These are phyloP conservation scores for Cataglyphis albicans DNA, from an alignment of 2,888 invertebrate genomes.

Conservation along the genomic window DNA sequence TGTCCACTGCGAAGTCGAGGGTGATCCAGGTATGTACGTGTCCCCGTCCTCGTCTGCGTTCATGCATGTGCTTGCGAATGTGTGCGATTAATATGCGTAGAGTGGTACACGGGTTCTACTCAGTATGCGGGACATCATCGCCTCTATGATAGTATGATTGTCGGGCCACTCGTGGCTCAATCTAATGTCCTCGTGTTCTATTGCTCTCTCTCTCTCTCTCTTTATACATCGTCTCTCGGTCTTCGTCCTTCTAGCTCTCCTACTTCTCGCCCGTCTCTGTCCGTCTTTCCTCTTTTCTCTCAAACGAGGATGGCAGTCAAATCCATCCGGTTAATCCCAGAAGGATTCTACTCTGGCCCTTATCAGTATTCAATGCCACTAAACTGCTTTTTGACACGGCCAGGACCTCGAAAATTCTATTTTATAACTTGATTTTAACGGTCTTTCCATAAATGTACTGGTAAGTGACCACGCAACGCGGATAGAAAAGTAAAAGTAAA, in stretches of 20 bases:
- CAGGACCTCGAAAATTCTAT: conserved; percentile 74
- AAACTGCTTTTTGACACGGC: conserved; percentile 79
- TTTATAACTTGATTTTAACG: conserved; percentile 74
- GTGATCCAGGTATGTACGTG: conserved; percentile 32
- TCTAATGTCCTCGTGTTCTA: conserved; percentile 66
- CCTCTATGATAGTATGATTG: conserved; percentile 82
- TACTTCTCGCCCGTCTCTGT: neutral
- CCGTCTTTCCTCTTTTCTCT: conserved; percentile 21
- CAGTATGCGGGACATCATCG: conserved; percentile 82
- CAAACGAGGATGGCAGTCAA: conserved; percentile 55
- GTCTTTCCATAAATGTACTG: conserved; percentile 54
- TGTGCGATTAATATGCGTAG: conserved; percentile 82
- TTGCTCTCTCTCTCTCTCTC: conserved; percentile 7
- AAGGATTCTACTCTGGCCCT: conserved; percentile 63
- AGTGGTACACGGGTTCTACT: conserved; percentile 71
- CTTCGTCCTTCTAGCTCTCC: conserved; percentile 15
- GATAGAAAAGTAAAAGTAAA: neutral
- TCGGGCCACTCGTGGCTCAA: conserved; percentile 76
- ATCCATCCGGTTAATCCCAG: conserved; percentile 75
- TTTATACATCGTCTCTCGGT: neutral
- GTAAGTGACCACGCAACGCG: neutral
- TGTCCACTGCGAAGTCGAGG: conserved; percentile 63
- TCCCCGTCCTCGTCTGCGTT: conserved; percentile 38
- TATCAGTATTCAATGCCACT: conserved; percentile 78
- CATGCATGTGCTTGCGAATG: conserved; percentile 26